Evolutionary conservation across 92 coral and sea anemone species (phyloP), one percentile per base, ranked within the genome.

Genomic region (Hydrozoanthus gracilis): DNA sequence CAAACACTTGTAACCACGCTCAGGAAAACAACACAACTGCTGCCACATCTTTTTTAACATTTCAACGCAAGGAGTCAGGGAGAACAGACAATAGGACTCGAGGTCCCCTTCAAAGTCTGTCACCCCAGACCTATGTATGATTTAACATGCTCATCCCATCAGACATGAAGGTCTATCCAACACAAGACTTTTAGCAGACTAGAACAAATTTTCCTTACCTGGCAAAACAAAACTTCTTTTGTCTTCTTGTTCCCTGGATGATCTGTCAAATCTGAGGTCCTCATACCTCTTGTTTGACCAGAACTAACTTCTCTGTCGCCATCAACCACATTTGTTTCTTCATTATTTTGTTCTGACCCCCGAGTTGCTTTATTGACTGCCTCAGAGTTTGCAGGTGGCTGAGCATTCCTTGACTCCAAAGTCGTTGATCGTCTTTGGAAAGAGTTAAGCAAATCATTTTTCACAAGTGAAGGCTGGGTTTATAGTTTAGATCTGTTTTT

Each of bases 211-310:
- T 8, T 64, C 6, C 71, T 12, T 89, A 94, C 98, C 92, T 86
- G 83, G 71, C 93, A 86, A 69, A 89, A 82, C 17, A 91, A 73
- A 10, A 94, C 93, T 7, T 91, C 95, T 71, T 73, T 88, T 2
- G 98, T 92, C 88, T 75, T 92, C 76, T 67, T 88, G 71, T 91
- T 88, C 49, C 91, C 98, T 44, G 91, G 95, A 60, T 92, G 89
- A 65, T 94, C 95, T 6, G 84, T 79, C 84, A 79, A 62, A 62
- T 79, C 73, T 4, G 84, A 79, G 0, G 84, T 79, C 51, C 13
- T 79, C 71, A 47, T 79, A 44, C 84, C 73, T 44, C 84, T 46
- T 13, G 46, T 15, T 18, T 16, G 84, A 14, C 18, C 4, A 60
- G 48, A 15, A 45, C 27, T 45, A 45, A 5, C n/a, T 12, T 16